Evolutionary conservation across 1,140 invertebrate genomes (phyloP).

Genomic region (Drosophila athabasca): DNA sequence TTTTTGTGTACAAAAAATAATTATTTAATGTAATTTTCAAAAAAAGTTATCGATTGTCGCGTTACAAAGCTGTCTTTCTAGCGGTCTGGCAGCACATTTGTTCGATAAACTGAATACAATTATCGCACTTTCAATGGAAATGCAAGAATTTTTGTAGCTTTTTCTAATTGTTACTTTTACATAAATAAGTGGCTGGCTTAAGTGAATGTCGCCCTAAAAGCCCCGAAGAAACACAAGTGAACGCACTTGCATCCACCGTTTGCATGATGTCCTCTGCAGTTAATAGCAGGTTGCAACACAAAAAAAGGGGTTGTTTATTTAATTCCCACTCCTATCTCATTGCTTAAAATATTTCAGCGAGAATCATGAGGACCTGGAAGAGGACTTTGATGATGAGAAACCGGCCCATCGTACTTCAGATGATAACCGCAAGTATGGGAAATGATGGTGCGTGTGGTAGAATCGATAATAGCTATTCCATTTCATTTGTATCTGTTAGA

Average conservation of each 20-base stretch:
- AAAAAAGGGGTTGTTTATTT: slow-evolving; percentile 54
- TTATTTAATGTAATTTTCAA: no score
- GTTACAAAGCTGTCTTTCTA: no score
- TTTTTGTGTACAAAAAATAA: no score
- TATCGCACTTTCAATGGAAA: slow-evolving; percentile 6
- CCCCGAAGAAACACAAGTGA: slow-evolving; percentile 6
- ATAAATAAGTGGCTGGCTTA: no score
- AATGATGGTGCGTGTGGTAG: background rate
- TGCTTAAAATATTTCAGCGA: slow-evolving; percentile 83
- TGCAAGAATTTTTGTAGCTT: slow-evolving; percentile 58
- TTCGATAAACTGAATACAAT: no score
- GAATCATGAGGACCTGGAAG: slow-evolving; percentile 86
- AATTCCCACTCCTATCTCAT: background rate
- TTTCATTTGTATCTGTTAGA: slow-evolving; percentile 83
- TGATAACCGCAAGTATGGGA: slow-evolving; percentile 88
- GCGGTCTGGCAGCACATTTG: no score
- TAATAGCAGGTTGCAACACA: background rate
- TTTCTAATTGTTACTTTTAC: no score
- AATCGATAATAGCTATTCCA: background rate
- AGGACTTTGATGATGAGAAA: slow-evolving; percentile 87
- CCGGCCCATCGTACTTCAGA: slow-evolving; percentile 86
- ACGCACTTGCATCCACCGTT: slow-evolving; percentile 7
- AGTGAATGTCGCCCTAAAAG: no score
- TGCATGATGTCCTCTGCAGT: slow-evolving; percentile 28
- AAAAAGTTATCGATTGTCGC: no score